Evolutionary conservation across 2,113 vertebrate genomes (phyloP), one percentile per base, ranked within the genome.

Genomic region (Oreochromis aureus): DNA sequence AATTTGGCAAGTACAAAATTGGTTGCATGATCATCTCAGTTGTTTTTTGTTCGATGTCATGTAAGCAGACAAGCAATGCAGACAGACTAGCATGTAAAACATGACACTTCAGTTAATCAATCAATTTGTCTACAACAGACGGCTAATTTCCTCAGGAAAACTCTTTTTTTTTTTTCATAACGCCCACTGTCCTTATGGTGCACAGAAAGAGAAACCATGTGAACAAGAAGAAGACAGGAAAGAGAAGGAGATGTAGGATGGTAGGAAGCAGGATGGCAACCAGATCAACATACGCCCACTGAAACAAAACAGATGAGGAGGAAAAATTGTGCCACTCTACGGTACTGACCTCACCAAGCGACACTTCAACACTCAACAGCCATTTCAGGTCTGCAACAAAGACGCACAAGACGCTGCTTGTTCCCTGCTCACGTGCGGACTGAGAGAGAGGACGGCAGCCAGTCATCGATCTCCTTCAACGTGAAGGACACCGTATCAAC

Each of bases 401-500:
- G 27, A 56, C 3, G 5, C 53, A 69, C 48, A 12, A 30, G 19
- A 53, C 3, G 6, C 27, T n/a, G 84, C 76, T 84, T 30, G 32
- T 51, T 30, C 59, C 10, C 55, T 22, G 78, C 9, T 53, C 80
- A 18, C 71, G 34, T 54, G 56, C 41, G 69, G 82, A 56, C 53
- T 19, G 59, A 18, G 18, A 8, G 71, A 30, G 73, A 34, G 46
- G 73, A 53, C 11, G 18, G 53, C 73, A 53, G 46, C 18, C 73
- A 22, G 34, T 13, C 90, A 92, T 94, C 73, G 22, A 93, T 91
- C 92, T 87, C 79, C 85, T 83, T 79, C 87, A 83, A 54, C 89
- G 2, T n/a, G 76, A 87, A 91, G 91, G 86, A 85, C 92, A 82
- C 79, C 63, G 22, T 87, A 93, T 92, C 90, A 92, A 90, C 83